A percentile compares a stretch with the other conserved stretches of the same genome.
Evolutionary conservation across 2,113 vertebrate genomes (phyloP).

Genomic region (Nematolebias whitei): DNA sequence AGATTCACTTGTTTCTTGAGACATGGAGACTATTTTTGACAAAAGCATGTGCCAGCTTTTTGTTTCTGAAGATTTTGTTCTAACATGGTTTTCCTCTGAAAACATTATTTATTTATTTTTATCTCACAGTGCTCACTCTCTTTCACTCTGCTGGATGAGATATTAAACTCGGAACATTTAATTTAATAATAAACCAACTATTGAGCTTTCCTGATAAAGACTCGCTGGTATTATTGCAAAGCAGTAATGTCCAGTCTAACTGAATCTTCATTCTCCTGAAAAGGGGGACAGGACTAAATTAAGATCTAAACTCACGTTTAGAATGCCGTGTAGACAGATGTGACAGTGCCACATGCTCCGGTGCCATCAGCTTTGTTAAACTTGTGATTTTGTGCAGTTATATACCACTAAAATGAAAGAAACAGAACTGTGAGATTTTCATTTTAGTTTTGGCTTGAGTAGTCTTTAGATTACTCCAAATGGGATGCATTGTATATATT

Average conservation of each 20-base stretch:
- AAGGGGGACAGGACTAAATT: constrained; percentile 41
- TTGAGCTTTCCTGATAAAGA: constrained; percentile 39
- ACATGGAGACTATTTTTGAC: constrained; percentile 45
- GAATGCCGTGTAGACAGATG: constrained; percentile 54
- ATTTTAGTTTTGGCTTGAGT: background rate
- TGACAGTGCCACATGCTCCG: constrained; percentile 24
- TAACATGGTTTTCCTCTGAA: constrained; percentile 39
- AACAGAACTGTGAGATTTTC: background rate
- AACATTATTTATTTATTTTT: constrained; percentile 50
- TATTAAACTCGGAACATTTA: constrained; percentile 47
- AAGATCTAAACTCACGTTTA: constrained; percentile 47
- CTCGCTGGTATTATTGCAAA: constrained; percentile 20
- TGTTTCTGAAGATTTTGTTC: constrained; percentile 32
- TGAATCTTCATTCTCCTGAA: constrained; percentile 58
- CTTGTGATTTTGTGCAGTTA: background rate
- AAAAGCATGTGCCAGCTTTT: constrained; percentile 39
- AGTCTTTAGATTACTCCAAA: too few species aligned
- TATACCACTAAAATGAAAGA: constrained; percentile 1
- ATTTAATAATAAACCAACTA: constrained; percentile 72
- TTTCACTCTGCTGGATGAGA: constrained; percentile 37
- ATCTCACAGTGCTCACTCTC: constrained; percentile 35
- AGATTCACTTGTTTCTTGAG: constrained; percentile 43
- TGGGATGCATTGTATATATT: too few species aligned
- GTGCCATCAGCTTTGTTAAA: too few species aligned
- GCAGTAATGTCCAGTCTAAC: constrained; percentile 42